Evolutionary conservation across 92 coral and sea anemone species (phyloP), one percentile per base, ranked within the genome.

Genomic region (Palythoa caribaeorum): DNA sequence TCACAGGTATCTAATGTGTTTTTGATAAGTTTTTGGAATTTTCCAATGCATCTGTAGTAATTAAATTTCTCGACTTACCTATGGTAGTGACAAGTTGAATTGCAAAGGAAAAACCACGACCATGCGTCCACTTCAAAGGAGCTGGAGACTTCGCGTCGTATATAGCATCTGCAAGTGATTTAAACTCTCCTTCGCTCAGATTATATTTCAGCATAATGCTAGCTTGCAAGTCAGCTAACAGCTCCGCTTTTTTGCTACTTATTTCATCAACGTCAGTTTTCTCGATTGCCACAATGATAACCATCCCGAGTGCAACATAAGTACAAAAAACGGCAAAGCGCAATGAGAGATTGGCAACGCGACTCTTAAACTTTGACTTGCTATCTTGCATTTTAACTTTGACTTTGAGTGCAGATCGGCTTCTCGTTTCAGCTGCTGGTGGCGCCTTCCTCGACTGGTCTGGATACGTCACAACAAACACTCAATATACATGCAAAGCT

Each of bases 211-310:
- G 17, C 3, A 71, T 78, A 12, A 78, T 53, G 28, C 57, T 78
- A 20, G 15, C 9, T 59, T 78, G 83, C 13, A 78, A 14, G 9
- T 55, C 83, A 12, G 70, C 9, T 20, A 57, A 55, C 38, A 78
- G 38, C 48, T 35, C 57, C 20, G 71, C 55, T 37, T 78, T 78
- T 55, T 28, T 0, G 28, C 70, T 54, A 8, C 54, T 37, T n/a
- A 1, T 19, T 17, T 78, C 50, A 15, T 55, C 52, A 17, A 20
- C 16, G 48, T 78, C 70, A 9, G 51, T 78, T 78, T 36, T 55
- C 70, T 78, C 83, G 9, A 78, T 78, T 17, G 83, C 83, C 20
- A 78, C 83, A 19, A 78, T 78, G 37, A 78, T 16, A 15, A 78
- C n/a, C 83, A 55, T 78, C 0, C 83, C 83, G 12, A 78, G 47